phyloP scores from a whole-genome alignment of 2,888 invertebrate genomes.

The Macropis europaea region DNA sequence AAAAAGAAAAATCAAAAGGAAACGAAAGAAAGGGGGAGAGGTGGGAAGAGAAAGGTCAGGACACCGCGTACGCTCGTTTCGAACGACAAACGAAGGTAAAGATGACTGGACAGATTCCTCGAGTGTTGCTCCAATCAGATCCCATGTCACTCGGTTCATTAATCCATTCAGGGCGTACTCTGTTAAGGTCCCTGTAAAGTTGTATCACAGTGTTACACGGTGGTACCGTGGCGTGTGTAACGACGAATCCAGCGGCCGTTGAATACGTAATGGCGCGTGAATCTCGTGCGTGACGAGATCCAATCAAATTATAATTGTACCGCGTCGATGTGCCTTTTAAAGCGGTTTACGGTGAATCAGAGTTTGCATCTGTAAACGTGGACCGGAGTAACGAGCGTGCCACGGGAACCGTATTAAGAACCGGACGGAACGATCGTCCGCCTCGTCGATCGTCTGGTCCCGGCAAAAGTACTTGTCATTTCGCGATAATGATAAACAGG shows the following conservation, averaged over 20 bases:
- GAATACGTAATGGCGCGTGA: constrained; percentile 53
- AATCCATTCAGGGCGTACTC: constrained; percentile 63
- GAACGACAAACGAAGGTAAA: constrained; percentile 62
- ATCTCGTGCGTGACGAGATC: constrained; percentile 56
- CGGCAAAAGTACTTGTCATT: too few species aligned
- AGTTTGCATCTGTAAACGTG: constrained; percentile 25
- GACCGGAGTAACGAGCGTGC: too few species aligned
- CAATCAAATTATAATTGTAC: constrained; percentile 59
- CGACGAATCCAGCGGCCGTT: too few species aligned
- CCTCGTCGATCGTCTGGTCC: too few species aligned
- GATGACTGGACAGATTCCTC: constrained; percentile 69
- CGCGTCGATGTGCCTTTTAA: constrained; percentile 35
- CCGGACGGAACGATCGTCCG: too few species aligned
- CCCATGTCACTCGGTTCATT: constrained; percentile 75
- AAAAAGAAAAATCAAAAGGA: constrained; percentile 15
- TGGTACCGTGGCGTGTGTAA: constrained; percentile 51
- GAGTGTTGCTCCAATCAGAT: constrained; percentile 72
- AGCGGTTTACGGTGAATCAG: constrained; percentile 34
- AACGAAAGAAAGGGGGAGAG: background rate
- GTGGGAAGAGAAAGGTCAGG: constrained; percentile 47
- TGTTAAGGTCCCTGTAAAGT: constrained; percentile 56
- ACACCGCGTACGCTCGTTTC: constrained; percentile 49
- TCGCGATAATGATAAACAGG: too few species aligned
- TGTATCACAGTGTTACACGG: constrained; percentile 57
- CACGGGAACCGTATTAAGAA: constrained; percentile 10